Base-by-base conservation (phyloP, 92 coral and sea anemone species). In the Siderastrea siderea region DNA sequence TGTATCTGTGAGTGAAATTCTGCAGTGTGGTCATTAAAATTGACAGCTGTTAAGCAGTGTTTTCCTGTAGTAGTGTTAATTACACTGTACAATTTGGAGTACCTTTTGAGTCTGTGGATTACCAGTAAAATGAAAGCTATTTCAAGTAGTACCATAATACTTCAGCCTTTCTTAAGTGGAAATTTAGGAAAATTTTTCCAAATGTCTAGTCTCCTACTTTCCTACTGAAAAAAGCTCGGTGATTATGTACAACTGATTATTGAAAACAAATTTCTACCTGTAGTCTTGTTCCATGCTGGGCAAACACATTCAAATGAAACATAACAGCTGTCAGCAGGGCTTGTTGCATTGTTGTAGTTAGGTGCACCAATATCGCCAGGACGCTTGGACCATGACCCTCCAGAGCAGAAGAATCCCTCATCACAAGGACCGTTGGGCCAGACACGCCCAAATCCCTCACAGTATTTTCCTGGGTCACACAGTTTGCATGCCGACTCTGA, bases 261-360 rank as follows among this genome's bases (percentile, higher is more conserved):
- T 26, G 38, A 48, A 49, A n/a, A 12, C 13, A 62, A n/a, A 13
- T 15, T 45, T 77, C 6, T 57, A 97, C 99, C 99, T 94, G 99
- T 97, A n/a, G 99, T 95, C 80, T 94, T 94, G 89, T 97, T 97
- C 89, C 96, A 90, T 19, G 98, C 99, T 38, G 99, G 98, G 78
- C 99, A 97, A 26, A 97, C 96, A 91, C 99, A 97, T 75, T 97
- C 95, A 74, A 95, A 95, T 53, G 64, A 77, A 81, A 73, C 92
- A 77, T 97, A 97, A 83, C 98, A 97, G 44, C 92, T 94, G 82
- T 95, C 96, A 58, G 94, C 84, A 46, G 99, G 98, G 69, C 96
- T 94, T 52, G 98, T 93, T 2, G 97, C 98, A 53, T 86, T 90
- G 12, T 59, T 78, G 47, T 93, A 93, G 74, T 93, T 93, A 2